phyloP scores from a whole-genome alignment of 2,888 invertebrate species.

The Anoplius nigerrimus region DNA sequence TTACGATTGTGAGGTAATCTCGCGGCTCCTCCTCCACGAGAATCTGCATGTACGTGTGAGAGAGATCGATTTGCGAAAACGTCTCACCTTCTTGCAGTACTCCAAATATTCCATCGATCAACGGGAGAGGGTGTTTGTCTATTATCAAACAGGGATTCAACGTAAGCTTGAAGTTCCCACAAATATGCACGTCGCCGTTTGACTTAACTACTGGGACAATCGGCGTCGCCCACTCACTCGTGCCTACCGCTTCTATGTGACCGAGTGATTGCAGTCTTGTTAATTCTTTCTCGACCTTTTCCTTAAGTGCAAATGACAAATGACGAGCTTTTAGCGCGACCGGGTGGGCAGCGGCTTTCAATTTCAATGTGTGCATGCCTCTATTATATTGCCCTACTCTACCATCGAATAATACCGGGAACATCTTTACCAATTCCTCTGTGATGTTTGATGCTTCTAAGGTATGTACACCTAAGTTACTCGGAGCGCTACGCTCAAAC shows the following conservation, averaged over 20 bases:
- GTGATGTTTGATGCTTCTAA: neutral
- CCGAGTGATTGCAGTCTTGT: constrained; percentile 36
- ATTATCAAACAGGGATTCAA: constrained; percentile 53
- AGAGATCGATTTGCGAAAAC: constrained; percentile 52
- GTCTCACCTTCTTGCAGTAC: constrained; percentile 50
- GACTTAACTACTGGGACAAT: constrained; percentile 61
- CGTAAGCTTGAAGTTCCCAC: constrained; percentile 56
- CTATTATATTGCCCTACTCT: neutral
- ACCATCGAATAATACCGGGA: neutral
- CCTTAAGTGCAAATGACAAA: constrained; percentile 48
- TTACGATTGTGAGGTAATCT: constrained; percentile 29
- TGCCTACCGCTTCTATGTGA: constrained; percentile 44
- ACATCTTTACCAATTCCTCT: neutral
- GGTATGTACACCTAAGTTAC: neutral
- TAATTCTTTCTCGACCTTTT: constrained; percentile 31
- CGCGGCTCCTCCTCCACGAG: constrained; percentile 16
- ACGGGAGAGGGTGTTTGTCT: constrained; percentile 57
- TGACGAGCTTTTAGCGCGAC: constrained; percentile 48
- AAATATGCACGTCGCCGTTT: constrained; percentile 50
- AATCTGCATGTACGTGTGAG: constrained; percentile 39
- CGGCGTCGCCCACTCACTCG: constrained; percentile 64
- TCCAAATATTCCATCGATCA: constrained; percentile 50
- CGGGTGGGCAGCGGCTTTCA: constrained; percentile 41
- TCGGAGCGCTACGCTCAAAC: neutral
- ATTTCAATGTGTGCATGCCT: constrained; percentile 26